Base-by-base conservation (phyloP, 2,113 vertebrate species). In the Okapia johnstoni region DNA sequence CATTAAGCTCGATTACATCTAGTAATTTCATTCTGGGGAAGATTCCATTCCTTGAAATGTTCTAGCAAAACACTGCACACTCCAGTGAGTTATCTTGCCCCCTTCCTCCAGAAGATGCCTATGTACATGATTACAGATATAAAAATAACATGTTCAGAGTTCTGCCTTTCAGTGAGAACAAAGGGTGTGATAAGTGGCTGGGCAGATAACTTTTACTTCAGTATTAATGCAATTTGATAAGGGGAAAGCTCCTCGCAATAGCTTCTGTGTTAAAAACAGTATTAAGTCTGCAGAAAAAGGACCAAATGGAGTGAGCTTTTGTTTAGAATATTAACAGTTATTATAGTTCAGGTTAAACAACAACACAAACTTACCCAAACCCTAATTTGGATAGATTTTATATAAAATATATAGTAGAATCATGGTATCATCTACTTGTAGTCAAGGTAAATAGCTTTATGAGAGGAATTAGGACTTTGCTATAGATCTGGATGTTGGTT, bases 391-490 rank as follows among this genome's bases (percentile, higher is more conserved):
- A 93, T 95, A 93, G 88, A 97, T 90, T 98, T 96, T 88, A 97
- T 96, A 96, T 93, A 97, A 98, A 98, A 98, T 93, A 93, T 93
- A 96, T 94, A 97, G 79, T 96, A 98, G 85, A 94, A 93, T 95
- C 96, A 96, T 46, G 96, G 93, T 57, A 96, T 94, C 63, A 95
- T 90, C 90, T 95, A 85, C 84, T 90, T 93, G 55, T 93, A 97
- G 90, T 90, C 85, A 98, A 92, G 85, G 86, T 93, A 96, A 95
- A 97, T 90, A 97, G 83, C 79, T 36, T 70, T 95, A 87, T 79
- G 85, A 84, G 89, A 96, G 94, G 88, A 95, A 96, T 77, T 90
- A 98, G 60, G 92, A 92, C 70, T 97, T 87, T 95, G 77, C 94
- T 94, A 97, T 83, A 96, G 81, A 97, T 85, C 83, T 90, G 94